Conservation (phyloP, 2,888 invertebrate genomes). For the Auanema freiburgensis region DNA sequence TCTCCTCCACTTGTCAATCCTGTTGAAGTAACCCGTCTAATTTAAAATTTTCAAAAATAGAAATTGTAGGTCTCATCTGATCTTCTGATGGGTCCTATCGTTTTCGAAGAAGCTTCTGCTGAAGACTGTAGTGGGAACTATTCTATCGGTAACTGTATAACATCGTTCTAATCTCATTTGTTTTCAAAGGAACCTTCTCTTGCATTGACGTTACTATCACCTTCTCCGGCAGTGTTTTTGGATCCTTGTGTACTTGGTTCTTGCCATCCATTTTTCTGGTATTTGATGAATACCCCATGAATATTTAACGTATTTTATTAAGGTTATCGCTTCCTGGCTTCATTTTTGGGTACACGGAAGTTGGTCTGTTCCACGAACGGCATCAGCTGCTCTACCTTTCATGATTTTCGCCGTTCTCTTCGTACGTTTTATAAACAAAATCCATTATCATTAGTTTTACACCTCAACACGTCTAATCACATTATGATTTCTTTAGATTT, state of each 20-base stretch:
- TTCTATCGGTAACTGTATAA: constrained; percentile 43
- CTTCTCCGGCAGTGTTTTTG: constrained; percentile 41
- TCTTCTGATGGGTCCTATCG: constrained; percentile 43
- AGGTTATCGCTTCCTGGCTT: constrained; percentile 57
- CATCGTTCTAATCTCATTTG: not conserved
- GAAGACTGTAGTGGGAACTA: constrained; percentile 63
- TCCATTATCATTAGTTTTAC: constrained; percentile 14
- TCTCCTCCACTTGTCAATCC: constrained; percentile 60
- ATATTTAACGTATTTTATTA: constrained; percentile 4
- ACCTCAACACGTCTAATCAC: constrained; percentile 31
- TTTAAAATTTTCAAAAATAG: not conserved
- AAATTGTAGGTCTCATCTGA: constrained; percentile 39
- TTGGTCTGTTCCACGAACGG: constrained; percentile 60
- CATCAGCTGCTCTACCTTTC: constrained; percentile 59
- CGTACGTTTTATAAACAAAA: constrained; percentile 21
- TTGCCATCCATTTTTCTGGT: constrained; percentile 50
- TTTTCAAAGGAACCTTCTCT: constrained; percentile 43
- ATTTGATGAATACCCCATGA: not conserved
- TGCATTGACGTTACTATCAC: constrained; percentile 57
- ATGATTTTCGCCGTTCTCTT: constrained; percentile 68
- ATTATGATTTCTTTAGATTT: constrained; percentile 19
- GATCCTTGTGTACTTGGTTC: constrained; percentile 46
- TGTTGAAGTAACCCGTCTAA: constrained; percentile 39
- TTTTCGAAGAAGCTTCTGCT: constrained; percentile 47
- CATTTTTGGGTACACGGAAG: constrained; percentile 62